Percentiles rank a stretch among this genome's conserved stretches.
Conservation (phyloP, 2,113 vertebrate genomes). For the Eira barbara region DNA sequence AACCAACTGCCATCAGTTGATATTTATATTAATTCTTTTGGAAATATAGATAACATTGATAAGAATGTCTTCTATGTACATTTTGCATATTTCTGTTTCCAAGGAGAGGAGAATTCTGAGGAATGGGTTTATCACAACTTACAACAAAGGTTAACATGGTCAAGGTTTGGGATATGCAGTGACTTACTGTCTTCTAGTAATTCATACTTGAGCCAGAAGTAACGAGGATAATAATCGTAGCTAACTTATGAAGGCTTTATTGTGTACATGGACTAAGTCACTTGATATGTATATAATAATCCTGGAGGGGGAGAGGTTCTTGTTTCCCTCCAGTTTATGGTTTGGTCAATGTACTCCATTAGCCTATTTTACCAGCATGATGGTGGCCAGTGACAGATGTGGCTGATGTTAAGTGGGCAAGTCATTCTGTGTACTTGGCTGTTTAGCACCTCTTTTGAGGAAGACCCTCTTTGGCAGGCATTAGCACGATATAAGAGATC, state of each 20-base stretch:
- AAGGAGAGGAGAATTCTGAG: not conserved
- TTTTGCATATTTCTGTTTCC: not conserved
- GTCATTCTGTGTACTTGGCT: not conserved
- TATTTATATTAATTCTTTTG: not conserved
- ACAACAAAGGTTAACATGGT: not conserved
- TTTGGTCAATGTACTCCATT: not conserved
- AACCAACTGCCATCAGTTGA: not conserved
- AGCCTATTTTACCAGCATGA: not conserved
- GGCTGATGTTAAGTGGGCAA: accelerated
- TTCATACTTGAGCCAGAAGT: not conserved
- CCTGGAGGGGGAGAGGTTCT: too few relatives aligned
- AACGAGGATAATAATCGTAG: not conserved
- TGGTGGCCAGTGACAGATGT: not conserved
- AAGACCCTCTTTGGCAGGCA: not conserved
- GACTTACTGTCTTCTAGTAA: not conserved
- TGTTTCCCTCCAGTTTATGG: not conserved
- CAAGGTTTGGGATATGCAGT: not conserved
- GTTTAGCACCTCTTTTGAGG: not conserved
- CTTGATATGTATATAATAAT: not conserved
- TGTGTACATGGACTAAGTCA: too few relatives aligned
- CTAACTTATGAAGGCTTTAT: not conserved
- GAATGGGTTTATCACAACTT: not conserved
- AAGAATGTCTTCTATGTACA: not conserved
- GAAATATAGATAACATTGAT: not conserved
- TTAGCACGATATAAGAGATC: not conserved